Percentiles rank a stretch among this genome's conserved stretches.
Evolutionary conservation across 2,797 vertebrate genomes (phyloP).

Genomic region (Liasis olivaceus): DNA sequence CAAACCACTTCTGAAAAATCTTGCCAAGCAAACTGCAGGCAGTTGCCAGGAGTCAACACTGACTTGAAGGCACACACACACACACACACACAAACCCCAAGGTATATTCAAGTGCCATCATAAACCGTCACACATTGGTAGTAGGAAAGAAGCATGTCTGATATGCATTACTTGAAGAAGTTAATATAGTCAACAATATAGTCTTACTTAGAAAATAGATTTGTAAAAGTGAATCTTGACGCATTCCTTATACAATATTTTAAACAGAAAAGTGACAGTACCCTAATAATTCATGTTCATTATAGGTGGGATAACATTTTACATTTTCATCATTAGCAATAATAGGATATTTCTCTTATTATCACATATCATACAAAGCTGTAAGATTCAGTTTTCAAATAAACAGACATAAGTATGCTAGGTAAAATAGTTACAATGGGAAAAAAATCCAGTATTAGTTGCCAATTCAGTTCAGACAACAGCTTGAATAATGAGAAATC

Average conservation of each 20-base stretch:
- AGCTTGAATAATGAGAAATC: not conserved
- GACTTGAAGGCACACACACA: not conserved
- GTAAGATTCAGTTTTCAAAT: not conserved
- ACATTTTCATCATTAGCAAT: not conserved
- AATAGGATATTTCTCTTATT: not conserved
- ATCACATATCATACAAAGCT: not conserved
- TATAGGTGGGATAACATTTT: not conserved
- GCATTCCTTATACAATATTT: not conserved
- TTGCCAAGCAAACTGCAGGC: not conserved
- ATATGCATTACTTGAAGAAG: not conserved
- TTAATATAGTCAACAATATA: not conserved
- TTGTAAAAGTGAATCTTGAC: not conserved
- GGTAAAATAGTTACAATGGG: not conserved
- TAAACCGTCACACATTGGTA: not conserved
- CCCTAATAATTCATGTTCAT: not conserved
- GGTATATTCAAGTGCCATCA: not conserved
- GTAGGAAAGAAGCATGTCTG: not conserved
- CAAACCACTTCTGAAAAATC: not conserved
- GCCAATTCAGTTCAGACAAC: not conserved
- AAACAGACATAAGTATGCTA: not conserved
- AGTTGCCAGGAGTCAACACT: not conserved
- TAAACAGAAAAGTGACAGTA: not conserved
- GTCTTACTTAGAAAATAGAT: not conserved
- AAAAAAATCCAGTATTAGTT: not conserved
- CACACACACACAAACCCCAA: not conserved